A percentile compares a stretch with the other conserved stretches of the same genome.
Evolutionary conservation across 2,113 vertebrate species (phyloP).

Genomic region (Tragulus kanchil): DNA sequence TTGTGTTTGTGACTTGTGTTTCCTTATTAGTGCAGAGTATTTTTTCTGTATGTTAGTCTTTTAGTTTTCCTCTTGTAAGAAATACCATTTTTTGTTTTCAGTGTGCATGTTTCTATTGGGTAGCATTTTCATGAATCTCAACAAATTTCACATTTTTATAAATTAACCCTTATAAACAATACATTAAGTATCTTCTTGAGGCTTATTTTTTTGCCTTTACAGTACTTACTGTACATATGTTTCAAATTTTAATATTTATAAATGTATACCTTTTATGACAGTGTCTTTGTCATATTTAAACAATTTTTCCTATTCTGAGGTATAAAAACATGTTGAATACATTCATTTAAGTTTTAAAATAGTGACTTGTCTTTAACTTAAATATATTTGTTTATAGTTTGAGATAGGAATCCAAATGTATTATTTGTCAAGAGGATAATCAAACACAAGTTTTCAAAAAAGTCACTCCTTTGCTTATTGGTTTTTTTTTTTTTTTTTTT

Average conservation of each 20-base stretch:
- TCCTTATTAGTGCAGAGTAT: neutral
- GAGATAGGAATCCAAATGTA: neutral
- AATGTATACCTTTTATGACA: neutral
- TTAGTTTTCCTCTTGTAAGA: conserved; percentile 23
- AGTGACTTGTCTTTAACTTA: conserved; percentile 28
- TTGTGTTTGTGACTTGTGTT: conserved; percentile 12
- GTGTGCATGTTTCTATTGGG: neutral
- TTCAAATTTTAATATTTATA: conserved; percentile 37
- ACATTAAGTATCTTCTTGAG: neutral
- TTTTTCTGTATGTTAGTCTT: conserved; percentile 15
- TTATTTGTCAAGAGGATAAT: conserved; percentile 6
- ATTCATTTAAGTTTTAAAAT: conserved; percentile 48
- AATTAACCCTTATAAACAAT: neutral
- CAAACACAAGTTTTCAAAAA: conserved; percentile 48
- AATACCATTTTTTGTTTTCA: neutral
- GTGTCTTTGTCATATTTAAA: neutral
- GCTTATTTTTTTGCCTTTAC: conserved; percentile 13
- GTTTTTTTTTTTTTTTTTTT: no score
- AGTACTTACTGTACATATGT: neutral
- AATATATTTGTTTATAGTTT: conserved; percentile 28
- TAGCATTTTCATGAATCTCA: neutral
- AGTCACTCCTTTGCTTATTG: neutral
- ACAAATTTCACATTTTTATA: conserved; percentile 16
- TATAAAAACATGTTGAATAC: conserved; percentile 15
- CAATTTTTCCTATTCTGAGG: neutral